phyloP scores from a whole-genome alignment of 2,888 invertebrate genomes.

The Danaus chrysippus region DNA sequence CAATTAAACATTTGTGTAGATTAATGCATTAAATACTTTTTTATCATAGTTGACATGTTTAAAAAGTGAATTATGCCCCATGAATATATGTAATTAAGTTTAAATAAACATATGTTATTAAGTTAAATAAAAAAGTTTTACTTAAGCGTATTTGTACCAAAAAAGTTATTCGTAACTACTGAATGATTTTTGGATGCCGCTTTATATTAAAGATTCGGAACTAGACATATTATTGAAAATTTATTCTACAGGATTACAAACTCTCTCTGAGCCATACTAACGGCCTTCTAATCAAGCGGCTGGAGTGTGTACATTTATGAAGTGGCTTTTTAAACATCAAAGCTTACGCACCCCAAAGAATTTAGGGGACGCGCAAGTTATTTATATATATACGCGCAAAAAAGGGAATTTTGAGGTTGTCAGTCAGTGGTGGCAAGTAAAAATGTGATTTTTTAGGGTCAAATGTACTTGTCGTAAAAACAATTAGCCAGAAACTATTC shows the following conservation, averaged over 20 bases:
- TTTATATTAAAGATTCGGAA: slow-evolving; percentile 8
- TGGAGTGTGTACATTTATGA: slow-evolving; percentile 57
- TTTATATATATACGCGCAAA: too few relatives aligned
- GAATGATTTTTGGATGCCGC: slow-evolving; percentile 12
- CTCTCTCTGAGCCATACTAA: slow-evolving; percentile 42
- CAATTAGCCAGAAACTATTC: too few relatives aligned
- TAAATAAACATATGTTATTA: too few relatives aligned
- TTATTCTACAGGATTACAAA: slow-evolving; percentile 41
- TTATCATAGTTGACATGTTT: too few relatives aligned
- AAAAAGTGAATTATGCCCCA: neutral
- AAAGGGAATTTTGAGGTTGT: too few relatives aligned
- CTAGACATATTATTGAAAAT: slow-evolving; percentile 39
- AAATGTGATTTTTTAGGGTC: too few relatives aligned
- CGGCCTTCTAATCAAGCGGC: slow-evolving; percentile 64
- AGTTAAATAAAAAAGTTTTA: too few relatives aligned
- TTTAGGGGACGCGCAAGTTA: slow-evolving; percentile 50
- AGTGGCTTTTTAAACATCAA: slow-evolving; percentile 71
- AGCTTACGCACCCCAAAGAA: slow-evolving; percentile 41
- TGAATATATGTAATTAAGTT: too few relatives aligned
- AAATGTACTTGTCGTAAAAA: too few relatives aligned
- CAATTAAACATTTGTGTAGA: too few relatives aligned
- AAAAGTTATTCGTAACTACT: neutral
- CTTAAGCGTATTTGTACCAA: neutral
- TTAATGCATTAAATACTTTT: too few relatives aligned
- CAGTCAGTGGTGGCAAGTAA: too few relatives aligned